These are phyloP conservation scores for Catocala fraxini DNA, from an alignment of 2,888 invertebrate species.

Conservation along the genomic window DNA sequence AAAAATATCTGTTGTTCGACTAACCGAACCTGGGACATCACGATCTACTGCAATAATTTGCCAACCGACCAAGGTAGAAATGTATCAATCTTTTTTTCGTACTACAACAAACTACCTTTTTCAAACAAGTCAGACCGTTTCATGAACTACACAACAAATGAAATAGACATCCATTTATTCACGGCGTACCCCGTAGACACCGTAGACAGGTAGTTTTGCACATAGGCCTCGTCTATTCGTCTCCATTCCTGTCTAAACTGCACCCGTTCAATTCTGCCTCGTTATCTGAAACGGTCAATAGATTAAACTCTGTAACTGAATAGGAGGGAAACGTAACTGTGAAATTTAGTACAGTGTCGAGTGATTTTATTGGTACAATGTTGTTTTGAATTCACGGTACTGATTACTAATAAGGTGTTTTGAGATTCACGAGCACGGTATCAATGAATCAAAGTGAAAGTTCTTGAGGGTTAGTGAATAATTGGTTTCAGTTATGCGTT, in stretches of 20 bases:
- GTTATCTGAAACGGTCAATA: slow-evolving; percentile 12
- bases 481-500: too few species aligned
- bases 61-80: too few species aligned
- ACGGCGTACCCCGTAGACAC: too few species aligned
- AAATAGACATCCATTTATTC: too few species aligned
- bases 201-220: slow-evolving; percentile 3
- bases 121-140: neutral
- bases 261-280: slow-evolving; percentile 7
- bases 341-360: slow-evolving; percentile 4
- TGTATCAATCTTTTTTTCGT: too few species aligned
- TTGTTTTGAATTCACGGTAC: neutral
- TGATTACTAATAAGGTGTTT: too few species aligned
- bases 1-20: neutral
- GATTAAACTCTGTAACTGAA: slow-evolving; percentile 16
- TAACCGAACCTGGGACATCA: neutral
- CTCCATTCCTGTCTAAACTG: slow-evolving; percentile 14
- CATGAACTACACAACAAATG: too few species aligned
- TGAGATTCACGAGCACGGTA: too few species aligned
- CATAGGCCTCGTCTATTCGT: slow-evolving; percentile 9
- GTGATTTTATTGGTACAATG: neutral
- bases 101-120: neutral
- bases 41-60: too few species aligned
- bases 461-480: too few species aligned
- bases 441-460: too few species aligned
- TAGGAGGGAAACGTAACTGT: neutral